Evolutionary conservation across 2,113 vertebrate genomes (phyloP).

Genomic region (Zapus hudsonius): DNA sequence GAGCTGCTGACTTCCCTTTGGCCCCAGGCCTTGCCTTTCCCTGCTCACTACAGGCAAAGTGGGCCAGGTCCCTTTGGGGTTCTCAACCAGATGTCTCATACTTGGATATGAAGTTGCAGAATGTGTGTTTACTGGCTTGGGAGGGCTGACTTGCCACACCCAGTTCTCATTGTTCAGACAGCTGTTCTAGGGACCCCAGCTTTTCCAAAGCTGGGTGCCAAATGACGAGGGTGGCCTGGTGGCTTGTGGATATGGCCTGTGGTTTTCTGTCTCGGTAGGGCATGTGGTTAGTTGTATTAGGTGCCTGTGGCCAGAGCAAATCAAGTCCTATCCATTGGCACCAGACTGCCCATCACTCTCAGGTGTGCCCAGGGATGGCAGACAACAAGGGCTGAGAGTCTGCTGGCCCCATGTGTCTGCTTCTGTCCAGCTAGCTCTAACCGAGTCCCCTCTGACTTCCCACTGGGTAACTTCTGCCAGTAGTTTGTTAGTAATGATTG

Average conservation of each 20-base stretch:
- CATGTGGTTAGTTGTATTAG: not conserved
- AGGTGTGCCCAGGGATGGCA: not conserved
- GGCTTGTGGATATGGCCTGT: not conserved
- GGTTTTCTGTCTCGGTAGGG: not conserved
- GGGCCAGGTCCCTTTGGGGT: not conserved
- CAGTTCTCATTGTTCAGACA: not conserved
- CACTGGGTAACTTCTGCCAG: not conserved
- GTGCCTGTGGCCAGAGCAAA: not conserved
- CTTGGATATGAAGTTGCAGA: not conserved
- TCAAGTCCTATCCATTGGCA: not conserved
- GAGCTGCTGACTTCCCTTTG: not conserved
- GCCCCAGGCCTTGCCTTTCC: slow-evolving; percentile 23
- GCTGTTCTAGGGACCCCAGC: not conserved
- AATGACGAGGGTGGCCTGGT: not conserved
- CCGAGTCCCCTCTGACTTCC: no score
- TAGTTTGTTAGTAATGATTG: not conserved
- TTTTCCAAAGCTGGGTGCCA: not conserved
- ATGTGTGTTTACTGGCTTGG: not conserved
- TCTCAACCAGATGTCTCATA: not conserved
- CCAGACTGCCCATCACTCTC: not conserved
- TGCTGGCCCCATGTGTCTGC: not conserved
- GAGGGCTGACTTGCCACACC: not conserved
- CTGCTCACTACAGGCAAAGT: not conserved
- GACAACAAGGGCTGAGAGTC: not conserved
- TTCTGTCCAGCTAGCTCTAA: not conserved